Evolutionary conservation across 2,888 invertebrate genomes (phyloP).

Genomic region (Branchipolynoe longqiensis): DNA sequence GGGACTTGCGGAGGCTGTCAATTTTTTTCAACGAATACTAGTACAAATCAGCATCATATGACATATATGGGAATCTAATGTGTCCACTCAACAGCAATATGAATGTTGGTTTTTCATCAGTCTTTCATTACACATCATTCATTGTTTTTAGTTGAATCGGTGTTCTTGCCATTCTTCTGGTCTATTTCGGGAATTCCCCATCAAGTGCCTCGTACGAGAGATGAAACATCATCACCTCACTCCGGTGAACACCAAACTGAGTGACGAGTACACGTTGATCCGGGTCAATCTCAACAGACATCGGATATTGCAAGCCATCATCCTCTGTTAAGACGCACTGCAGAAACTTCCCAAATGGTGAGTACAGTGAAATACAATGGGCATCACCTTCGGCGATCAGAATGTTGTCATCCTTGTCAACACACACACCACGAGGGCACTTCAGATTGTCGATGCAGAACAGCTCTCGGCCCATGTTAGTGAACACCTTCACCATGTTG

Average conservation of each 20-base stretch:
- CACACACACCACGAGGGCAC: constrained; percentile 63
- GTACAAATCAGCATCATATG: too few relatives aligned
- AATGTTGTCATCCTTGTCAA: constrained; percentile 65
- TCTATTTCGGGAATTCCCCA: background rate
- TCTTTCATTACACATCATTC: too few relatives aligned
- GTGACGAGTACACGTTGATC: constrained; percentile 62
- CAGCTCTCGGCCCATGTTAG: constrained; percentile 57
- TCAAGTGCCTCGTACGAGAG: constrained; percentile 16
- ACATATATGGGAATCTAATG: too few relatives aligned
- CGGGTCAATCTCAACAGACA: constrained; percentile 62
- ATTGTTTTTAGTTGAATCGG: too few relatives aligned
- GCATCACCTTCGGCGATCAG: constrained; percentile 64
- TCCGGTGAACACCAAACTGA: constrained; percentile 62
- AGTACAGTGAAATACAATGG: constrained; percentile 64
- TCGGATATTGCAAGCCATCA: constrained; percentile 62
- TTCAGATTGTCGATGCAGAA: constrained; percentile 58
- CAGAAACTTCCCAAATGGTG: constrained; percentile 64
- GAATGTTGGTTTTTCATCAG: too few relatives aligned
- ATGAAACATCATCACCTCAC: constrained; percentile 64
- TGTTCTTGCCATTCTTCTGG: too few relatives aligned
- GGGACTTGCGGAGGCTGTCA: too few relatives aligned
- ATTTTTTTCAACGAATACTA: too few relatives aligned
- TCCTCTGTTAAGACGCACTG: constrained; percentile 59
- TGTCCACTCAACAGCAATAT: too few relatives aligned
- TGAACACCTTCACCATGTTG: constrained; percentile 65